Evolutionary conservation across 2,113 vertebrate genomes (phyloP), one percentile per base, ranked within the genome.

Genomic region (Nyctibius bracteatus): DNA sequence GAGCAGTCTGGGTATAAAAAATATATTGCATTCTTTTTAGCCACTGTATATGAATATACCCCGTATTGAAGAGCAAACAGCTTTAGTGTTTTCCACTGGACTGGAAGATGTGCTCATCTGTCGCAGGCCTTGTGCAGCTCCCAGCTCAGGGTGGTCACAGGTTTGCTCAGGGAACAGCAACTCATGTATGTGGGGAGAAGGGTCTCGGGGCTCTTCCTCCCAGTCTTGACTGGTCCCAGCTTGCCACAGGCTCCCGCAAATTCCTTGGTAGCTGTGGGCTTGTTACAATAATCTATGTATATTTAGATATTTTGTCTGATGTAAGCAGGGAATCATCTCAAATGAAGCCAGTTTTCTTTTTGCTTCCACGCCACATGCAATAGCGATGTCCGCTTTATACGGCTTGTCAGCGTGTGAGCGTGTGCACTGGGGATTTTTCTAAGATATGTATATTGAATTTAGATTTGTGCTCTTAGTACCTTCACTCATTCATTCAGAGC

Each of bases 401-500:
- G 39, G 74, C 88, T 71, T 86, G 78, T 51, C 94, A 68, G 88
- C 3, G 2, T 28, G 65, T 4, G 74, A 54, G 67, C 1, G 12
- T 1, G 19, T 62, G 94, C 59, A 23, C 90, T 70, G 94, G 96
- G 94, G 80, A 77, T 71, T 87, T 87, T 94, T 91, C 93, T 93
- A 95, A 96, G 94, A 95, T 97, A 92, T 96, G 91, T 94, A 94
- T 92, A 81, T 83, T 97, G 97, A 97, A 97, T 98, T 95, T 95
- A 97, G 96, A 97, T 97, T 97, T 98, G 96, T 97, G 96, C 90
- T 97, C 92, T 95, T 95, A 97, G 97, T 91, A 95, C 92, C 95
- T 97, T 89, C 84, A 46, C 93, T 97, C 97, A 97, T 97, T 98
- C 97, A 98, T 97, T 97, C 95, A 94, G 88, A 95, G 96, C 95